Conservation (phyloP, 53 echinoderm and acorn worm species). For the Hippasteria phrygiana region DNA sequence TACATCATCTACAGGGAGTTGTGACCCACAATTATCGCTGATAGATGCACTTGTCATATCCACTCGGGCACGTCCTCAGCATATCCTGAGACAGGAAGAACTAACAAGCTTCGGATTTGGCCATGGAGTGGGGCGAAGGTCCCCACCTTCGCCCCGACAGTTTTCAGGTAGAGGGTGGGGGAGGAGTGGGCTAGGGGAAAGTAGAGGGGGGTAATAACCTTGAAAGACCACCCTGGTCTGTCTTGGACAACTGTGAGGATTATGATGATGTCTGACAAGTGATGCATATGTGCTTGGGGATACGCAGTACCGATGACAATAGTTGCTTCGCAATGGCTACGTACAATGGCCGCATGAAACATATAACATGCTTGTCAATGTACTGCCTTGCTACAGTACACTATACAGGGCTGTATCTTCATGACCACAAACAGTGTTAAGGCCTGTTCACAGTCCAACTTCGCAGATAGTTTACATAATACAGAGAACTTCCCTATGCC, state of each 20-base stretch:
- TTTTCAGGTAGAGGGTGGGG: background rate
- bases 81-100: constrained; percentile 44
- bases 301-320: background rate
- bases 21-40: background rate
- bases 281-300: background rate
- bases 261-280: background rate
- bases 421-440: too few relatives aligned
- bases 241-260: background rate
- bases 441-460: too few relatives aligned
- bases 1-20: background rate
- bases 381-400: too few relatives aligned
- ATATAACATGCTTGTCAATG: too few relatives aligned
- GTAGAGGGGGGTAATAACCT: background rate
- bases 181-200: background rate
- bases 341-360: too few relatives aligned
- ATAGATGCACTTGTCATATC: constrained; percentile 6
- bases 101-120: background rate
- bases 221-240: background rate
- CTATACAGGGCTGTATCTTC: too few relatives aligned
- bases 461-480: too few relatives aligned
- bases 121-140: background rate
- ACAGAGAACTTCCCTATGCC: too few relatives aligned
- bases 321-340: background rate
- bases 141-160: too few relatives aligned
- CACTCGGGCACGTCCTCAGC: constrained; percentile 8